Base-by-base conservation (phyloP, 2,888 invertebrate genomes). In the Anoncus sp. region DNA sequence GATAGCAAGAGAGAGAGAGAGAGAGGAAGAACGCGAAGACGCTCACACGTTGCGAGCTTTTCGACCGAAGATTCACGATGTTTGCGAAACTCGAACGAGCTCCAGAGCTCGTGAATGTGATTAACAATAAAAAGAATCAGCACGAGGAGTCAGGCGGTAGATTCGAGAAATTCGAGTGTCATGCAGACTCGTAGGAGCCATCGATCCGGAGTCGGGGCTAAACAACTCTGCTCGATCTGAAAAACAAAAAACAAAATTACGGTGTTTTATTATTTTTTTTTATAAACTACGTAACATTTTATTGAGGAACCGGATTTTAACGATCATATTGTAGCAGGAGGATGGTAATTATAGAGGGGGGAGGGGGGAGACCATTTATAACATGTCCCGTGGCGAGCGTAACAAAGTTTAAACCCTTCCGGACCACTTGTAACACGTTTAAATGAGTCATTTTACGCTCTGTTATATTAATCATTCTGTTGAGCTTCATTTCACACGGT, bases 151-250 rank as follows among this genome's bases (percentile, higher is more conserved):
- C 35, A 7, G 20, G 10, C n/a, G 51, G 27, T 9, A 24, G 59
- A 27, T 22, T 22, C 31, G 16, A 27, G 7, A 67, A 57, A 57
- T 31, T 31, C 43, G 38, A 35, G 43, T 38, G 35, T 38, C 60
- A 38, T 5, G 47, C 18, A 22, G 51, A 45, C 40, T 38, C 60
- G 16, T 14, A 24, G 51, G 67, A 53, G 16, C 20, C 79, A 57
- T 67, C 51, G 63, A 63, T 38, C 57, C 5, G 12, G 40, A 16
- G 55, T 35, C n/a, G 10, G 5, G 31, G 10, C 18, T 18, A 6
- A 24, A n/a, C n/a, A 18, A n/a, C 24, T 1, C 57, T 62, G 38
- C 38, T 22, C 20, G 24, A 57, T 67, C 79, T 79, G 79, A 72
- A 79, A 40, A 20, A 27, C 16, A 45, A 18, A 38, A 53, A 62